Percentiles rank a stretch among this genome's conserved stretches.
Evolutionary conservation across 2,113 vertebrate genomes (phyloP).

Genomic region (Scatophagus argus): DNA sequence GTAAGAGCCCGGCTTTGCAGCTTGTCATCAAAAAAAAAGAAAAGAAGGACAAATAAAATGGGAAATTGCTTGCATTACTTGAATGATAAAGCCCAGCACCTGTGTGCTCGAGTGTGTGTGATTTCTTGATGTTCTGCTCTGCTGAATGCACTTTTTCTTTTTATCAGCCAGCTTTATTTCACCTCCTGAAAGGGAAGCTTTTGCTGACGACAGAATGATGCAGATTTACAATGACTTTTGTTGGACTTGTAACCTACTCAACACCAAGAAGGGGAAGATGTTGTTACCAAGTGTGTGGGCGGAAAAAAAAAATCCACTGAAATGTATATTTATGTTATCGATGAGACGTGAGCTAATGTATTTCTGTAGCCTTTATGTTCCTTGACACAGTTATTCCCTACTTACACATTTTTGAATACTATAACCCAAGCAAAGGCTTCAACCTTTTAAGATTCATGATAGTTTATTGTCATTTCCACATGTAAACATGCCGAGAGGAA

Average conservation of each 20-base stretch:
- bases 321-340: too few species aligned
- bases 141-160: constrained; percentile 58
- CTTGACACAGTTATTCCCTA: too few species aligned
- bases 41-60: constrained; percentile 57
- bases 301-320: too few species aligned
- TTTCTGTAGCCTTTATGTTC: too few species aligned
- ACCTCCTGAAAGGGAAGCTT: constrained; percentile 34
- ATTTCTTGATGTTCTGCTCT: constrained; percentile 50
- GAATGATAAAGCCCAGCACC: constrained; percentile 50
- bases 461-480: too few species aligned
- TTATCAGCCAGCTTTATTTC: constrained; percentile 50
- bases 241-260: constrained; percentile 1
- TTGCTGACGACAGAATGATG: constrained; percentile 38
- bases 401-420: too few species aligned
- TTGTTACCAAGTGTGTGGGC: neutral
- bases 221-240: constrained; percentile 34
- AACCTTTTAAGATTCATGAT: too few species aligned
- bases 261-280: neutral
- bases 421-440: too few species aligned
- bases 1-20: constrained; percentile 38
- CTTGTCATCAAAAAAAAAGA: constrained; percentile 41
- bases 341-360: too few species aligned
- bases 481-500: too few species aligned
- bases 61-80: constrained; percentile 54
- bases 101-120: constrained; percentile 30